Percentiles rank a stretch among this genome's conserved stretches.
Evolutionary conservation across 2,113 vertebrate species (phyloP).

Genomic region (Pangasianodon gigas): DNA sequence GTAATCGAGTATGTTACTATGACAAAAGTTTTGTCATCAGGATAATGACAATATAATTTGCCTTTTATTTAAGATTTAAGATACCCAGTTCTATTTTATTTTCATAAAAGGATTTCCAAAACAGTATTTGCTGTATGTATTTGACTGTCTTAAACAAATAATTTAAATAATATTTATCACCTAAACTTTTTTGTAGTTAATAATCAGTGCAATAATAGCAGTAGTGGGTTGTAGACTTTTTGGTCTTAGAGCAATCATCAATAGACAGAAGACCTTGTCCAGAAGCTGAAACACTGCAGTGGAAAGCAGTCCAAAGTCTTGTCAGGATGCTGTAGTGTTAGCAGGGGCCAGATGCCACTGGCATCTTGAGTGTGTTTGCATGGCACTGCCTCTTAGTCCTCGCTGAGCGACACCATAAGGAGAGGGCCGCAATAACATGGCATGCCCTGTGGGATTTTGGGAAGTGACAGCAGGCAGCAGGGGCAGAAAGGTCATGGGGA

Average conservation of each 20-base stretch:
- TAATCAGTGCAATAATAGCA: not conserved
- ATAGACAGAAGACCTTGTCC: not conserved
- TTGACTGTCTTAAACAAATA: not conserved
- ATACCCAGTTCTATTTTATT: not conserved
- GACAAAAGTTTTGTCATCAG: no score
- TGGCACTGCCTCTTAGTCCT: conserved; percentile 24
- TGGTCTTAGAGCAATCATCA: not conserved
- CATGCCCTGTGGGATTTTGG: conserved; percentile 38
- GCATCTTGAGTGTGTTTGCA: conserved; percentile 34
- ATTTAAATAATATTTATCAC: not conserved
- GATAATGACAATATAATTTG: not conserved
- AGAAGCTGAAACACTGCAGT: conserved; percentile 4
- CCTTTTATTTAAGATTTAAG: not conserved
- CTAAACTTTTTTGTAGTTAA: not conserved
- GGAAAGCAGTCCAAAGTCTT: conserved; percentile 23
- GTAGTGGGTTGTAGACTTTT: not conserved
- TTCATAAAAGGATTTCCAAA: not conserved
- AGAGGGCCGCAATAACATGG: conserved; percentile 30
- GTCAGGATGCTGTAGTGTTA: conserved; percentile 21
- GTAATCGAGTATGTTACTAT: not conserved
- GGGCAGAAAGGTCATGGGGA: conserved; percentile 22
- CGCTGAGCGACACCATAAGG: conserved; percentile 42
- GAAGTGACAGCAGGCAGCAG: conserved; percentile 32
- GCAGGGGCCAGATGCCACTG: conserved; percentile 23
- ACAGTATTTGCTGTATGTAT: not conserved